Percentiles rank a stretch among this genome's conserved stretches.
Conservation (phyloP, 2,113 vertebrate genomes). For the Corythoichthys intestinalis region DNA sequence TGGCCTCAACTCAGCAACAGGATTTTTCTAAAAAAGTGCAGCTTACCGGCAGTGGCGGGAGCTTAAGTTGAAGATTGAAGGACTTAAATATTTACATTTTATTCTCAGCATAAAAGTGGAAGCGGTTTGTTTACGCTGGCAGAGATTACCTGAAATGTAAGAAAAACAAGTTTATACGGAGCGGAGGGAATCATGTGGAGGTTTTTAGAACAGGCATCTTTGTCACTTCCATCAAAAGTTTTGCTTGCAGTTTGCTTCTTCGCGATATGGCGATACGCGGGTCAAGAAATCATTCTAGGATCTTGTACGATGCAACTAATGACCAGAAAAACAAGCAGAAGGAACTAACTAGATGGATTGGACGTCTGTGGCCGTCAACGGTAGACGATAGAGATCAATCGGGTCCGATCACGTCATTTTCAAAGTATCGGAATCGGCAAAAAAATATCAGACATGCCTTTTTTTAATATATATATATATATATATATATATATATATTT, state of each 20-base stretch:
- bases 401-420: too few species aligned
- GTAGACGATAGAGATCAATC: too few species aligned
- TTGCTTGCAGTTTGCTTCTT: not conserved
- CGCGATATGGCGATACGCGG: too few species aligned
- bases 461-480: too few species aligned
- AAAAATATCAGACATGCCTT: too few species aligned
- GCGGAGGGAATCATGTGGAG: not conserved
- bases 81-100: slow-evolving; percentile 11
- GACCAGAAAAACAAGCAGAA: too few species aligned
- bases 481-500: too few species aligned
- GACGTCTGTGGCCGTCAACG: too few species aligned
- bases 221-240: not conserved
- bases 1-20: slow-evolving; percentile 9
- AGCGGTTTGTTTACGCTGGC: not conserved
- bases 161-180: not conserved
- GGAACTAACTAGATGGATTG: too few species aligned
- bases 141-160: not conserved
- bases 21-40: not conserved
- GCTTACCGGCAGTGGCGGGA: slow-evolving; percentile 1
- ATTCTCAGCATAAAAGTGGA: not conserved
- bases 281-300: too few species aligned
- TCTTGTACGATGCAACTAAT: too few species aligned
- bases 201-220: not conserved
- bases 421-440: too few species aligned
- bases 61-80: slow-evolving; percentile 11